Evolutionary conservation across 2,797 vertebrate species (phyloP).

Genomic region (Heteromormyrus szaboi): DNA sequence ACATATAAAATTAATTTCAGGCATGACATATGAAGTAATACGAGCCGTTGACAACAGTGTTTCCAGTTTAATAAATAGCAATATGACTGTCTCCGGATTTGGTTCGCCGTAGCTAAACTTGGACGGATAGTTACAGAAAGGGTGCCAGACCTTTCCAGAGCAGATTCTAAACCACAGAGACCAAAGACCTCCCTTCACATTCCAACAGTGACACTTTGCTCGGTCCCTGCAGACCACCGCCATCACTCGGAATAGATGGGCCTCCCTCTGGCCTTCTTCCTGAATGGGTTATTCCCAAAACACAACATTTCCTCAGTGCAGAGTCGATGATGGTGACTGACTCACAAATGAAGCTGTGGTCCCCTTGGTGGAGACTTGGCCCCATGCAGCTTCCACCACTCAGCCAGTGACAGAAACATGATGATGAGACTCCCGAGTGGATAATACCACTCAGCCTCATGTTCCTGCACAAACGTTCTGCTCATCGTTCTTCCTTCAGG

Average conservation of each 20-base stretch:
- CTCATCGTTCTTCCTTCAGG: slow-evolving; percentile 15
- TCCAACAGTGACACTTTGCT: background rate
- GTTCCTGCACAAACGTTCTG: background rate
- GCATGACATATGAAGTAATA: background rate
- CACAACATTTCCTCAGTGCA: background rate
- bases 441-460: background rate
- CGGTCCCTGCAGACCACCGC: background rate
- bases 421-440: background rate
- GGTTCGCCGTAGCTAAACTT: background rate
- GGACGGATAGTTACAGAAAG: background rate
- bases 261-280: background rate
- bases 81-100: background rate
- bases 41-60: background rate
- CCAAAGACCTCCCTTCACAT: background rate
- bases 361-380: background rate
- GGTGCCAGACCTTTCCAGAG: background rate
- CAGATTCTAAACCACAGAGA: background rate
- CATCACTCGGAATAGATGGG: background rate
- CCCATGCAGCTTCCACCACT: background rate
- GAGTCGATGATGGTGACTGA: background rate
- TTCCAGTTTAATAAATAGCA: background rate
- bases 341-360: background rate
- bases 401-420: background rate
- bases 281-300: background rate
- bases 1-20: background rate